These are phyloP conservation scores for Isurus oxyrinchus DNA, from an alignment of 2,113 vertebrate genomes.

Conservation along the genomic window DNA sequence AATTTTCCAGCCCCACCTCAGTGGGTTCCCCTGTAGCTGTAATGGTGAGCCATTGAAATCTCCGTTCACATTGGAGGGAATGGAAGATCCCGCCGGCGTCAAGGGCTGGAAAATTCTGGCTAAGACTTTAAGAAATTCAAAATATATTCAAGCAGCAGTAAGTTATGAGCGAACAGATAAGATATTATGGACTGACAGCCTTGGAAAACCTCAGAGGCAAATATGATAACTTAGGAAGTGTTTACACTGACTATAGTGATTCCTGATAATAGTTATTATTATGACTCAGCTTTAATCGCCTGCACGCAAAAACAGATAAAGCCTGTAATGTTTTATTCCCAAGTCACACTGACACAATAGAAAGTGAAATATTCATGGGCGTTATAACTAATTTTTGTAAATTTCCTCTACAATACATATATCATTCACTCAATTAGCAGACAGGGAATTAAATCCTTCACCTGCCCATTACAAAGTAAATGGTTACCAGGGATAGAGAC, in stretches of 20 bases:
- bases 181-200: background rate
- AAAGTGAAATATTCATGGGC: background rate
- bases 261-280: background rate
- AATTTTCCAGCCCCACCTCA: too few relatives aligned
- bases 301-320: background rate
- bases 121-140: background rate
- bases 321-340: background rate
- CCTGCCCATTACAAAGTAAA: background rate
- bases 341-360: background rate
- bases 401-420: background rate
- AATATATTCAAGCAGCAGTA: background rate
- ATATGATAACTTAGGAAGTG: background rate
- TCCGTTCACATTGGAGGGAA: too few relatives aligned
- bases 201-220: background rate
- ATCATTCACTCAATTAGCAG: background rate
- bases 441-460: background rate
- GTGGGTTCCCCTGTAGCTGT: too few relatives aligned
- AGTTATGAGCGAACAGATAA: background rate
- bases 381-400: background rate
- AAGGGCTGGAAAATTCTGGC: too few relatives aligned
- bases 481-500: background rate
- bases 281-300: background rate
- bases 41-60: too few relatives aligned
- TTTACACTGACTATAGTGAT: background rate
- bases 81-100: too few relatives aligned